Percentiles rank a stretch among this genome's conserved stretches.
Evolutionary conservation across 2,797 vertebrate genomes (phyloP).

Genomic region (Pampus argenteus): DNA sequence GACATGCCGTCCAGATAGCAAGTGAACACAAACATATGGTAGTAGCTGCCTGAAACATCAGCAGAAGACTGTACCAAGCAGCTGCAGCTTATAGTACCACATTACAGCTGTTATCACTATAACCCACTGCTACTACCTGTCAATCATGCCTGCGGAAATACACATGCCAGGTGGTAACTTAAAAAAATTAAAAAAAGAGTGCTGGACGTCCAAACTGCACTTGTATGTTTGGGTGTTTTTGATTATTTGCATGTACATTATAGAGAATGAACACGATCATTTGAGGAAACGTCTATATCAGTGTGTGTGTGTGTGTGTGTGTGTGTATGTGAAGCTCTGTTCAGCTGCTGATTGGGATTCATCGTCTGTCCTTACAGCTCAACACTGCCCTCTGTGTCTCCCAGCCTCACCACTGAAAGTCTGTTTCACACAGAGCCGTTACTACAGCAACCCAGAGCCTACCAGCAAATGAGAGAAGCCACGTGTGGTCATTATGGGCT

Average conservation of each 20-base stretch:
- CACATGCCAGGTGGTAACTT: conserved; percentile 44
- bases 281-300: conserved; percentile 5
- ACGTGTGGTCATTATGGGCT: conserved; percentile 58
- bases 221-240: conserved; percentile 6
- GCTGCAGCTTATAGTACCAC: conserved; percentile 60
- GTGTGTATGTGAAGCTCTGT: conserved; percentile 41
- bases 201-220: conserved; percentile 12
- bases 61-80: conserved; percentile 55
- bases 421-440: conserved; percentile 74
- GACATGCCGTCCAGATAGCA: conserved; percentile 30
- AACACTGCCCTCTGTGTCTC: conserved; percentile 84
- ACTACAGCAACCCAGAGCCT: conserved; percentile 79
- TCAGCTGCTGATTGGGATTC: conserved; percentile 81
- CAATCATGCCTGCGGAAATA: conserved; percentile 54
- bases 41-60: conserved; percentile 55
- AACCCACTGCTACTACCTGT: conserved; percentile 53
- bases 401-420: conserved; percentile 54
- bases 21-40: conserved; percentile 52
- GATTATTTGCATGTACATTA: conserved; percentile 17
- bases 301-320: conserved; percentile 39
- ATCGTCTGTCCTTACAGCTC: conserved; percentile 70
- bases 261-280: conserved; percentile 25
- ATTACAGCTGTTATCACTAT: conserved; percentile 65
- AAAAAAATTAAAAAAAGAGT: too few relatives aligned
- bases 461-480: conserved; percentile 44